Evolutionary conservation across 2,113 vertebrate species (phyloP), one percentile per base, ranked within the genome.

Genomic region (Pardalotus punctatus): DNA sequence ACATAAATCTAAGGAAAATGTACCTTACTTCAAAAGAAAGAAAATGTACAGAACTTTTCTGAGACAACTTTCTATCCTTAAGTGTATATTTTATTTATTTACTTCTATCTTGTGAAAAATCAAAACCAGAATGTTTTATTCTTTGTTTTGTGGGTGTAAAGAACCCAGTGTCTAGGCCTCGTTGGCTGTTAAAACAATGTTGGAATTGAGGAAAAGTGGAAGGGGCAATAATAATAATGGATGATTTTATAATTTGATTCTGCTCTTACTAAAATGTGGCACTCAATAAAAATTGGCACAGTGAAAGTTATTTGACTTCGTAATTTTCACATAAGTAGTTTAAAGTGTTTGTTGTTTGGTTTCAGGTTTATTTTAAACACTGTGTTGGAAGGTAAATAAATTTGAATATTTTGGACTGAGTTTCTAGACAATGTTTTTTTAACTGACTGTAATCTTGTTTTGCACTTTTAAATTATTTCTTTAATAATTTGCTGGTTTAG

Each of bases 301-400:
- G n/a, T 42, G 36, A 14, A 76, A 69, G 22, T 61, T n/a, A 33
- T 60, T 74, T 45, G 61, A 81, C 53, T 65, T 72, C 27, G 13
- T 74, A 36, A 78, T 76, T 85, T 86, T 58, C 70, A 72, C 5
- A 4, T 14, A 64, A 47, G 65, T 29, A 74, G 38, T 72, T 43
- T 50, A 11, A 73, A 58, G 17, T 25, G 5, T 51, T 60, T 0
- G 0, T 12, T n/a, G 12, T 27, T 81, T 51, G 36, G 1, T 33
- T 87, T 58, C 15, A 18, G 8, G 9, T 38, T 88, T 60, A 9
- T n/a, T 81, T 76, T 35, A 69, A 79, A 87, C 23, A 67, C 17
- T 71, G 51, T 15, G 10, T 53, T 76, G 38, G 24, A 27, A 74
- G 93, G 43, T 79, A 90, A 76, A 67, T 56, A 66, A 51, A 84